Base-by-base conservation (phyloP, 2,888 invertebrate genomes). In the Plebejus melissa region DNA sequence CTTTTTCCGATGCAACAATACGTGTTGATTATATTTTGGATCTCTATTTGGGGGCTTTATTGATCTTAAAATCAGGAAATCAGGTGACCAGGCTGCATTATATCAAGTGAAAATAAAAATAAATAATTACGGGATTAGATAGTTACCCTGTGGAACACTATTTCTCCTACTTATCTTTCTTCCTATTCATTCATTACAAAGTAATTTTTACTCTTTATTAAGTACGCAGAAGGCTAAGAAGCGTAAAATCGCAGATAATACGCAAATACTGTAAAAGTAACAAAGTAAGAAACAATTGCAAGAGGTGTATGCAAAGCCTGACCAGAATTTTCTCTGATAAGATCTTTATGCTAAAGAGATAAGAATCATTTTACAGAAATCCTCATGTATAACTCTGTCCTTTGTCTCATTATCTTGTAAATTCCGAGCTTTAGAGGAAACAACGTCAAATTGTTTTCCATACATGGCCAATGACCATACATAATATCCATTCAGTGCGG, bases 401-500 rank as follows among this genome's bases (percentile, higher is more conserved):
- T 71, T 71, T 71, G 71, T 46, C 41, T 41, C 46, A 71, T 71
- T 71, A 71, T 71, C 71, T 71, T 71, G 71, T 28, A 71, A 71
- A 71, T 71, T 38, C 46, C 38, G 4, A 46, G 22, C 41, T 28
- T 71, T 46, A 71, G 22, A 28, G 22, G 41, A 71, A 41, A 71
- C 71, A 28, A 41, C 46, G 41, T 41, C 13, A 41, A 71, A 71
- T 46, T 41, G 22, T 71, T 46, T 9, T 41, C 71, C 22, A 46
- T 71, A 41, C 46, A 71, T 22, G 46, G 5, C 16, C 41, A 46
- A 22, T 9, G 28, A 41, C 28, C 46, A 22, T 71, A 71, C 11
- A 46, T 22, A 41, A 46, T 22, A 41, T 13, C 32, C 16, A 65
- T 60, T 60, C 28, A 11, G 4, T 32, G 32, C 32, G 65, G 13